phyloP scores from a whole-genome alignment of 2,888 invertebrate genomes.

The Rotaria sp. region DNA sequence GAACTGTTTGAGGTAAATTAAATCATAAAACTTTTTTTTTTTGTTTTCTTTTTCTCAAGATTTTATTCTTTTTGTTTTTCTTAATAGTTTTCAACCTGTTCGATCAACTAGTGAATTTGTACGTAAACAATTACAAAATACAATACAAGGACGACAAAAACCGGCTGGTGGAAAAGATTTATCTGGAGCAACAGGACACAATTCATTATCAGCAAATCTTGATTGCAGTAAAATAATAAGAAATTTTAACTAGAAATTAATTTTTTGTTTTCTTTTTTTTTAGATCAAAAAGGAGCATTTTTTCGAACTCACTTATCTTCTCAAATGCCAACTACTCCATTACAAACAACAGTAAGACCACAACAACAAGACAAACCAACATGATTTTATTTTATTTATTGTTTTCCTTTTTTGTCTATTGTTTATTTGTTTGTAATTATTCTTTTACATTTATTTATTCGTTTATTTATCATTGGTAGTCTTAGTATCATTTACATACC shows the following conservation, averaged over 20 bases:
- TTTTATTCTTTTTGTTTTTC: neutral
- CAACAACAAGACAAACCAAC: neutral
- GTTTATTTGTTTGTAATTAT: neutral
- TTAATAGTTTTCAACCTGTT: constrained; percentile 2
- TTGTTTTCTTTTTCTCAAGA: neutral
- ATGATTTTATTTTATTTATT: neutral
- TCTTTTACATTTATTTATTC: neutral
- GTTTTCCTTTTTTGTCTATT: neutral
- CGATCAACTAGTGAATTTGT: constrained; percentile 19
- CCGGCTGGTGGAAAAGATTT: neutral
- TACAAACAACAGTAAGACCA: neutral
- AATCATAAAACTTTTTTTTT: neutral
- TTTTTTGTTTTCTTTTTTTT: neutral
- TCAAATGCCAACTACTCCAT: neutral
- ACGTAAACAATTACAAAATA: constrained; percentile 28
- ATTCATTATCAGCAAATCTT: neutral
- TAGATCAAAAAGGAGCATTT: constrained; percentile 21
- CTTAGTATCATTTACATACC: neutral
- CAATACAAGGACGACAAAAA: neutral
- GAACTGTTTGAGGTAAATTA: constrained; percentile 7
- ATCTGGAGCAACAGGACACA: neutral
- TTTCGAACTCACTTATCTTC: neutral
- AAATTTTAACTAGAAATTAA: neutral
- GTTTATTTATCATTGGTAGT: neutral
- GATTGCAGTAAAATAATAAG: neutral